Conservation (phyloP, 2,888 invertebrate species). For the Pandemis heparana region DNA sequence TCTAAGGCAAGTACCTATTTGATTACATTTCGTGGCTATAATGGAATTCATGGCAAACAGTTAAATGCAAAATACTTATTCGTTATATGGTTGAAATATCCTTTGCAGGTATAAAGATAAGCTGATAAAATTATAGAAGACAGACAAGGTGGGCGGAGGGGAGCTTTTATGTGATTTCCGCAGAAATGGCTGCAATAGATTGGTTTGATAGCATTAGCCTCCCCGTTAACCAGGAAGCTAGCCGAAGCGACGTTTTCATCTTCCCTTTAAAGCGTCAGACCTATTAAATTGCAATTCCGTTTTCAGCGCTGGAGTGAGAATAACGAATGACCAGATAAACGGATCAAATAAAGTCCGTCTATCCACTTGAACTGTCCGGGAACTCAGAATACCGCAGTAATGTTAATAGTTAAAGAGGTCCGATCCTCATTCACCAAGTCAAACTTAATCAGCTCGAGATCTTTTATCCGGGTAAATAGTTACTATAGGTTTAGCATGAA, state of each 20-base stretch:
- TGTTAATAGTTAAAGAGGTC: constrained; percentile 8
- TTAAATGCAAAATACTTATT: no score
- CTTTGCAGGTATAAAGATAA: constrained; percentile 5
- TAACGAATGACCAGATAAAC: constrained; percentile 23
- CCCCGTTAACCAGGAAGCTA: constrained; percentile 53
- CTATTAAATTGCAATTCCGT: constrained; percentile 39
- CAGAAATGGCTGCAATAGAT: constrained; percentile 66
- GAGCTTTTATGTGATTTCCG: constrained; percentile 64
- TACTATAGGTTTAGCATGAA: neutral
- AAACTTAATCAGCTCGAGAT: constrained; percentile 9
- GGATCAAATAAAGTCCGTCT: constrained; percentile 23
- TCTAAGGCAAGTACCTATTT: no score
- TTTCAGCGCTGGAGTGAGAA: constrained; percentile 13
- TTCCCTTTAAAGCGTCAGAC: constrained; percentile 29
- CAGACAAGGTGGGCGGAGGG: constrained; percentile 20
- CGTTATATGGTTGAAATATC: no score
- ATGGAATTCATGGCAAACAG: no score
- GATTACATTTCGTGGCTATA: no score
- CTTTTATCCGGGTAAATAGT: neutral
- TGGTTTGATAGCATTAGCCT: constrained; percentile 66
- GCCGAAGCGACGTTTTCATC: constrained; percentile 42
- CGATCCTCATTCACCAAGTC: neutral
- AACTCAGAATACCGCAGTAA: neutral
- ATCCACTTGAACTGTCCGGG: constrained; percentile 14
- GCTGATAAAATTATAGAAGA: constrained; percentile 21